These are phyloP conservation scores for Enteromius trimaculatus DNA, from an alignment of 2,797 vertebrate genomes.

Conservation along the genomic window DNA sequence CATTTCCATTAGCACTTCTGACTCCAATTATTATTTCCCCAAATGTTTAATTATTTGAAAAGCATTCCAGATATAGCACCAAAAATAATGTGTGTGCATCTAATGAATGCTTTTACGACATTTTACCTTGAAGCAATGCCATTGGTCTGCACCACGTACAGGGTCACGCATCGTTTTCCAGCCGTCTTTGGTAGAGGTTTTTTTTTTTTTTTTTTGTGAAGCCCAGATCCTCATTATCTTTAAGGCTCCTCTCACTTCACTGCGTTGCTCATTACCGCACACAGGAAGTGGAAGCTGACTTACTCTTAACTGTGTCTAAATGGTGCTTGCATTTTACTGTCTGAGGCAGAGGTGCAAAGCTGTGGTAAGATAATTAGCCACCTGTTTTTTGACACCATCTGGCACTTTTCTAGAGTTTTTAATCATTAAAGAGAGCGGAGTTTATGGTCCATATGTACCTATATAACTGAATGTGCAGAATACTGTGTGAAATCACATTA, in stretches of 20 bases:
- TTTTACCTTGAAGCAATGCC: background rate
- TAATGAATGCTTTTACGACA: background rate
- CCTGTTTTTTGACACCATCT: slow-evolving; percentile 65
- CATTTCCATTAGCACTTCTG: background rate
- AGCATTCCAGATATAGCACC: background rate
- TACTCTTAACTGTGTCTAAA: slow-evolving; percentile 51
- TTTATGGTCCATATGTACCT: slow-evolving; percentile 43
- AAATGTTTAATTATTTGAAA: background rate
- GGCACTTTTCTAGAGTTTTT: slow-evolving; percentile 56
- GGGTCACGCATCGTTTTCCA: background rate
- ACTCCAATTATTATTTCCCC: slow-evolving; percentile 1
- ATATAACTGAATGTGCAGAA: slow-evolving; percentile 34
- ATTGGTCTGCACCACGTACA: background rate
- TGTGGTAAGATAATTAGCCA: slow-evolving; percentile 63
- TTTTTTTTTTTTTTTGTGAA: slow-evolving; percentile 59
- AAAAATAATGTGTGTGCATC: background rate
- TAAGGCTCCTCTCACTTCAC: slow-evolving; percentile 73
- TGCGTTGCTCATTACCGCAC: slow-evolving; percentile 76
- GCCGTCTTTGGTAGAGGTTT: slow-evolving; percentile 26
- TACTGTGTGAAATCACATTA: background rate
- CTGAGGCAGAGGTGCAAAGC: slow-evolving; percentile 62
- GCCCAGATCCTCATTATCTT: slow-evolving; percentile 75
- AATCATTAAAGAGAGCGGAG: slow-evolving; percentile 40
- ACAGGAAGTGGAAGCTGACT: slow-evolving; percentile 49
- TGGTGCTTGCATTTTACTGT: slow-evolving; percentile 54